Conservation (phyloP, 2,113 vertebrate species). For the Abramis brama region DNA sequence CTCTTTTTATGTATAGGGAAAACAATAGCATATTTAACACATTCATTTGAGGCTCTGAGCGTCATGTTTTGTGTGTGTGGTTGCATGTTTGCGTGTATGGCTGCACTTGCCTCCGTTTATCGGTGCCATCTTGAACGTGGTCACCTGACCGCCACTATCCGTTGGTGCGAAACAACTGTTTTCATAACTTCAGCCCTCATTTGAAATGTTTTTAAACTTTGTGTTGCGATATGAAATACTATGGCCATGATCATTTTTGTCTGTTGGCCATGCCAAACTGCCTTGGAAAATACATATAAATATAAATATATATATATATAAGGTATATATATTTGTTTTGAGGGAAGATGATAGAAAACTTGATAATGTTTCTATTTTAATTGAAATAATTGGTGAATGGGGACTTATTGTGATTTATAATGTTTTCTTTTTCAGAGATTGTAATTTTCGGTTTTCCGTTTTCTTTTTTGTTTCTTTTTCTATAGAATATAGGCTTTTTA, state of each 20-base stretch:
- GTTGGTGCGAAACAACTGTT: constrained; percentile 60
- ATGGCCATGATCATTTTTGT: constrained; percentile 73
- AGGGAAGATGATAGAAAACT: constrained; percentile 72
- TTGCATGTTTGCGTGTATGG: neutral
- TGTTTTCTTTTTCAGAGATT: constrained; percentile 70
- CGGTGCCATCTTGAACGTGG: neutral
- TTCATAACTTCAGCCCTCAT: constrained; percentile 47
- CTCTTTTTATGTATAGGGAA: neutral
- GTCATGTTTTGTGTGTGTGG: constrained; percentile 10
- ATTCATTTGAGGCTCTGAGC: constrained; percentile 4
- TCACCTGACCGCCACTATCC: constrained; percentile 32
- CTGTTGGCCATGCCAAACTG: constrained; percentile 76
- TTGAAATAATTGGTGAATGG: constrained; percentile 78
- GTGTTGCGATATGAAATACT: constrained; percentile 61
- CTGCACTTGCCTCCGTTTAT: neutral
- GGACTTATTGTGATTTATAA: constrained; percentile 68
- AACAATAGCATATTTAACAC: neutral
- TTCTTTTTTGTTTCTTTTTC: constrained; percentile 66
- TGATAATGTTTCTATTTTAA: constrained; percentile 78
- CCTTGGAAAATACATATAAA: constrained; percentile 75
- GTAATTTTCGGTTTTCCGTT: constrained; percentile 72
- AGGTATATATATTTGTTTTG: constrained; percentile 69
- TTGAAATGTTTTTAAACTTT: constrained; percentile 67
- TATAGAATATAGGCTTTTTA: constrained; percentile 80
- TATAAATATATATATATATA: constrained; percentile 64